phyloP scores from a whole-genome alignment of 2,113 vertebrate genomes.

The Benthochromis sp. region DNA sequence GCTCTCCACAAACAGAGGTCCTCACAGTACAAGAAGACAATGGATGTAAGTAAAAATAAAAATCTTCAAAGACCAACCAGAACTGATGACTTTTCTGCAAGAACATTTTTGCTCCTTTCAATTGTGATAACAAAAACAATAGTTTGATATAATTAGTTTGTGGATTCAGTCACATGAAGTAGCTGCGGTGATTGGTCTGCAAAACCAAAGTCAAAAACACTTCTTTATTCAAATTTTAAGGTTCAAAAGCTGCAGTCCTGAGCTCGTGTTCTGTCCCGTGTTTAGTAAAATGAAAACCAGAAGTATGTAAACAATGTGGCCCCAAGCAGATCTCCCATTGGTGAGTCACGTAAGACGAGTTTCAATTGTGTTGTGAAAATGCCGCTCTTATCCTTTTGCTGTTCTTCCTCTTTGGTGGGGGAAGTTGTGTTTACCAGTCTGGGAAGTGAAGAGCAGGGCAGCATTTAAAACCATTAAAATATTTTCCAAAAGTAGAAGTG shows the following conservation, averaged over 20 bases:
- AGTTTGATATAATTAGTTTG: not conserved
- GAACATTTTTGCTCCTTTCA: not conserved
- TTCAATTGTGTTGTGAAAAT: not conserved
- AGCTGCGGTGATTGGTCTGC: not conserved
- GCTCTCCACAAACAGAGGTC: conserved; percentile 82
- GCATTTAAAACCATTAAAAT: not conserved
- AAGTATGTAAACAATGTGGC: not conserved
- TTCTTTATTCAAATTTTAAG: not conserved
- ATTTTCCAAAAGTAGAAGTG: not conserved
- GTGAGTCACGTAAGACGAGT: not conserved
- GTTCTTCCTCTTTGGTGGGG: conserved; percentile 19
- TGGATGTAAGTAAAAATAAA: conserved; percentile 77
- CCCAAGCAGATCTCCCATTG: not conserved
- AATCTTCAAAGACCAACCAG: not conserved
- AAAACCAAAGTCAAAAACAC: not conserved
- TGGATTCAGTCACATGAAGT: not conserved
- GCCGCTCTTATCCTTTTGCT: not conserved
- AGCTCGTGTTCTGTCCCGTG: not conserved
- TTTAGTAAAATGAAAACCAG: not conserved
- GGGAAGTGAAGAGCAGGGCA: not conserved
- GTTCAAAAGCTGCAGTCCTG: not conserved
- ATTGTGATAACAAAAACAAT: not conserved
- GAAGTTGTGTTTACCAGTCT: conserved; percentile 1
- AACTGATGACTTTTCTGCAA: not conserved
- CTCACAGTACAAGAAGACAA: conserved; percentile 89